Percentiles rank a stretch among this genome's conserved stretches.
These are phyloP conservation scores for Thamnophis elegans DNA, from an alignment of 2,797 vertebrate genomes.

Conservation along the genomic window DNA sequence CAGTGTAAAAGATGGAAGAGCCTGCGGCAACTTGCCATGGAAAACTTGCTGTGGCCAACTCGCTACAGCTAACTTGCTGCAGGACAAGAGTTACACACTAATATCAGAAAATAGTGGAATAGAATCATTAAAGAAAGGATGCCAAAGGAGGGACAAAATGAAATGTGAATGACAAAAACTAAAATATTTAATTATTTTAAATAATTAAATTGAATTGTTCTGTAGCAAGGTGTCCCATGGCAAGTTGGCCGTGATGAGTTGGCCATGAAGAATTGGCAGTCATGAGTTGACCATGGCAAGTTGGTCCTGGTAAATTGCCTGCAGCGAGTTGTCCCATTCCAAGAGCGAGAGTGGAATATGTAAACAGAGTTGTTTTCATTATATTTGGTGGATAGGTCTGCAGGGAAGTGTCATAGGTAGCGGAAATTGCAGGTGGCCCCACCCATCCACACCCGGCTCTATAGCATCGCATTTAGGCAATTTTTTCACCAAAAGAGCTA, in stretches of 20 bases:
- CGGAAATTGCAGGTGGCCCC: no score
- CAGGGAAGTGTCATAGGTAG: not conserved
- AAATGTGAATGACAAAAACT: not conserved
- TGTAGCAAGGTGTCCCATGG: not conserved
- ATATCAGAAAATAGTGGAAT: not conserved
- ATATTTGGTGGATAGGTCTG: not conserved
- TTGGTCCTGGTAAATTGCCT: not conserved
- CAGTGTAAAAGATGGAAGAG: not conserved
- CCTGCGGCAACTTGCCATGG: no score
- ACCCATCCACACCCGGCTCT: no score
- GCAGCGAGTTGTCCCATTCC: not conserved
- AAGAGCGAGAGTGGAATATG: not conserved
- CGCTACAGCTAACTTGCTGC: no score
- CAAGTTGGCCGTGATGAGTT: no score
- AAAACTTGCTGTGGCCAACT: no score
- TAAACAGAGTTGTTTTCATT: not conserved
- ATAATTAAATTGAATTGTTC: not conserved
- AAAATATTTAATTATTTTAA: not conserved
- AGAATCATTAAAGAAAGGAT: not conserved
- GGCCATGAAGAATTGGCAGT: no score
- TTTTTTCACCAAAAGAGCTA: no score
- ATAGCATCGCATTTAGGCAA: no score
- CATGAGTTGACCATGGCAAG: no score
- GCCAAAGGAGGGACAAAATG: not conserved
- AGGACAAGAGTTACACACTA: no score